Percentiles rank a stretch among this genome's conserved stretches.
phyloP scores from a whole-genome alignment of 2,888 invertebrate species.

The Pharmacophagus antenor region DNA sequence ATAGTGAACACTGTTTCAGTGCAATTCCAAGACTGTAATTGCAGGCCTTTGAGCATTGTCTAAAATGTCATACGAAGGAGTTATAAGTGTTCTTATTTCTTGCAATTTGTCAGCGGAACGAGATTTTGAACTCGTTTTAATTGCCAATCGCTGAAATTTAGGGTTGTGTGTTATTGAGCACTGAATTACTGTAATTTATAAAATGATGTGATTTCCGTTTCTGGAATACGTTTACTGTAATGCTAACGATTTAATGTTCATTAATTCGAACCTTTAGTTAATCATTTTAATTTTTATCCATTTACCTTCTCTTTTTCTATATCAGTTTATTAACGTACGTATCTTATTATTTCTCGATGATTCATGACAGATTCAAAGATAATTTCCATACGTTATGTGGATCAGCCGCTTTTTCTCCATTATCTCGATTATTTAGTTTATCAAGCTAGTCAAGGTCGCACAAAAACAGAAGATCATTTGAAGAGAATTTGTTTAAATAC shows the following conservation, averaged over 20 bases:
- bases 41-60: neutral
- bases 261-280: neutral
- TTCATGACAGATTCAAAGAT: too few species aligned
- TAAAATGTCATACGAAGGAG: neutral
- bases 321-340: too few species aligned
- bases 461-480: too few species aligned
- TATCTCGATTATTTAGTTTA: too few species aligned
- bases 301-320: neutral
- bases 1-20: neutral
- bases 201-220: neutral
- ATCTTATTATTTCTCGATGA: too few species aligned
- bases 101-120: constrained; percentile 39
- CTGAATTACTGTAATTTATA: neutral
- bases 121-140: constrained; percentile 43
- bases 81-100: constrained; percentile 33
- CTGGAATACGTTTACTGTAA: neutral
- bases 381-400: too few species aligned
- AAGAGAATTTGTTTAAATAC: too few species aligned
- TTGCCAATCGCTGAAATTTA: constrained; percentile 33
- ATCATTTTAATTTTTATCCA: neutral
- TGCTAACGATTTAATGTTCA: neutral
- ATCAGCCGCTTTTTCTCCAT: too few species aligned
- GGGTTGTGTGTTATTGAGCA: constrained; percentile 27
- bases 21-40: neutral
- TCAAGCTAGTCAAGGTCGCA: too few species aligned